Evolutionary conservation across 2,888 invertebrate genomes (phyloP).

Genomic region (Caenorhabditis virilis): DNA sequence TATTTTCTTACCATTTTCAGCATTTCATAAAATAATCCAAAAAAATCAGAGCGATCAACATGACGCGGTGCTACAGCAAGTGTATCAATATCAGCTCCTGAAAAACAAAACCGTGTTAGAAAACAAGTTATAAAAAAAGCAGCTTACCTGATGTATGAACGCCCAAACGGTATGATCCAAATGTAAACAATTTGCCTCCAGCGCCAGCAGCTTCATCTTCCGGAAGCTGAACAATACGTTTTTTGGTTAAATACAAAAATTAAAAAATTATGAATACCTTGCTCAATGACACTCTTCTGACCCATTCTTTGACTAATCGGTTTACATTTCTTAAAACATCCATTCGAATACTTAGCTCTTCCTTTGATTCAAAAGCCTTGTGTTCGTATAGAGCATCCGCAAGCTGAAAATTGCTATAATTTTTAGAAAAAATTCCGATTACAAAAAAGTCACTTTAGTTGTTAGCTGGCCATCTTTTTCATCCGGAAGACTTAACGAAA

Average conservation of each 20-base stretch:
- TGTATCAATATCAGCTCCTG: constrained; percentile 97
- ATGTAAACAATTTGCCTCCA: constrained; percentile 98
- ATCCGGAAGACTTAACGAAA: constrained; percentile 53
- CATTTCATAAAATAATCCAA: constrained; percentile 89
- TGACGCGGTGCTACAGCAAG: constrained; percentile 95
- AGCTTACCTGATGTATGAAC: constrained; percentile 82
- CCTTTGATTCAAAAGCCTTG: constrained; percentile 60
- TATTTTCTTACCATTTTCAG: constrained; percentile 78
- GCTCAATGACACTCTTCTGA: constrained; percentile 83
- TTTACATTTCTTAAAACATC: constrained; percentile 79
- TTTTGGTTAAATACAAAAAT: neutral
- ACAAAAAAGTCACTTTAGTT: constrained; percentile 41
- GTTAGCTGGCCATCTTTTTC: constrained; percentile 54
- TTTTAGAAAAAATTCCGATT: neutral
- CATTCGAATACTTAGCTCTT: constrained; percentile 62
- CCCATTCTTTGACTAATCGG: constrained; percentile 89
- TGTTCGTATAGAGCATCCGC: constrained; percentile 41
- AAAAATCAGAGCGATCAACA: constrained; percentile 90
- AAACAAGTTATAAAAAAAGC: neutral
- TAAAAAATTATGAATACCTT: constrained; percentile 59
- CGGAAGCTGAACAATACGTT: constrained; percentile 75
- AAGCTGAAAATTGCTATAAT: constrained; percentile 16
- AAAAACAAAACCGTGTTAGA: neutral
- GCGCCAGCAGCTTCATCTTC: constrained; percentile 83
- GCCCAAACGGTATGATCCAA: constrained; percentile 88